Evolutionary conservation across 92 coral and sea anemone genomes (phyloP).

Genomic region (Micromussa lordhowensis): DNA sequence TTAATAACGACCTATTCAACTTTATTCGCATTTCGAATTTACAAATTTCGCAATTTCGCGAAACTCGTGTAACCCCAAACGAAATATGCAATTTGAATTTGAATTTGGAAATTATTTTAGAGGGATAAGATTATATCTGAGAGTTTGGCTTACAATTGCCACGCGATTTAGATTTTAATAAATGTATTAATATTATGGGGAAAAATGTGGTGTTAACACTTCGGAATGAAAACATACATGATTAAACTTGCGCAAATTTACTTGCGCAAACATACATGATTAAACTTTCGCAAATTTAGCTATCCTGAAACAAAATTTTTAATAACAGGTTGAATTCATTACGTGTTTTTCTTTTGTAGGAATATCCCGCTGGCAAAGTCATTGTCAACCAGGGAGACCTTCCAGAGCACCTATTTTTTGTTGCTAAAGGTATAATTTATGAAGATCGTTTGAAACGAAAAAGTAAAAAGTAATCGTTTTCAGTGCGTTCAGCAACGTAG

Average conservation of each 20-base stretch:
- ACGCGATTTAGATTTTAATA: too few species aligned
- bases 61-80: not conserved
- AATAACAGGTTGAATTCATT: not conserved
- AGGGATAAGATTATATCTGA: not conserved
- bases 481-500: too few species aligned
- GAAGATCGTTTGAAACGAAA: not conserved
- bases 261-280: too few species aligned
- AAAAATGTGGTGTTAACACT: not conserved
- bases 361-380: slow-evolving; percentile 94
- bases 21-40: not conserved
- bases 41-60: not conserved
- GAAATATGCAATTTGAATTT: not conserved
- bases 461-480: not conserved
- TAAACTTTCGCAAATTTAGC: not conserved
- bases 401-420: slow-evolving; percentile 92
- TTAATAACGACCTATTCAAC: not conserved
- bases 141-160: too few species aligned
- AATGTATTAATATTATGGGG: not conserved
- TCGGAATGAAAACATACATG: too few species aligned
- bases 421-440: slow-evolving; percentile 78
- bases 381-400: slow-evolving; percentile 87
- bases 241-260: too few species aligned
- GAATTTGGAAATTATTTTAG: not conserved
- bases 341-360: slow-evolving; percentile 54
- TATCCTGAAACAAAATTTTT: not conserved